These are phyloP conservation scores for Protonemura montana DNA, from an alignment of 2,888 invertebrate species.

Conservation along the genomic window DNA sequence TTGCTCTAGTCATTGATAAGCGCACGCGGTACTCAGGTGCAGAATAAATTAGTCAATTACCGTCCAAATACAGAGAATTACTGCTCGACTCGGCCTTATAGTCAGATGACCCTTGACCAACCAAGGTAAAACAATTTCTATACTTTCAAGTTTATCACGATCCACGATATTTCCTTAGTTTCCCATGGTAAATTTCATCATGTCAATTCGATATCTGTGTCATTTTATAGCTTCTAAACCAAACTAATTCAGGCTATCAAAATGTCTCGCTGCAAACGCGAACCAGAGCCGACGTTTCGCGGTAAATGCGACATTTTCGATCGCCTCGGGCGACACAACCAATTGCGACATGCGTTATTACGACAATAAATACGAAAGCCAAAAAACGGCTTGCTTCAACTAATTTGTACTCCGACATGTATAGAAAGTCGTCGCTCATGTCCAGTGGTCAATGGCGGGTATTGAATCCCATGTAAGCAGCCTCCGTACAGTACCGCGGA, in stretches of 20 bases:
- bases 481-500: not conserved
- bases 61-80: not conserved
- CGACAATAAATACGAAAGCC: not conserved
- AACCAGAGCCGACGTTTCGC: no score
- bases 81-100: not conserved
- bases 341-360: not conserved
- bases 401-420: not conserved
- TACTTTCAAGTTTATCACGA: not conserved
- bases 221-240: no score
- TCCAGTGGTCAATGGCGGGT: not conserved
- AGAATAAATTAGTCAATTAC: not conserved
- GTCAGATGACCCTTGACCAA: not conserved
- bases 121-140: not conserved
- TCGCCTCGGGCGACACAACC: not conserved
- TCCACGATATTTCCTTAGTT: not conserved
- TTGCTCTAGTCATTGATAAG: not conserved
- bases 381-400: not conserved
- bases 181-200: not conserved
- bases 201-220: no score
- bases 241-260: no score
- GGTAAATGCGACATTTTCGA: not conserved
- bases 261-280: no score
- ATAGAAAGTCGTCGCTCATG: not conserved
- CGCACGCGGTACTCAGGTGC: not conserved
- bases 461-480: not conserved